Evolutionary conservation across 2,113 vertebrate genomes (phyloP).

Genomic region (Leucoraja erinaceus): DNA sequence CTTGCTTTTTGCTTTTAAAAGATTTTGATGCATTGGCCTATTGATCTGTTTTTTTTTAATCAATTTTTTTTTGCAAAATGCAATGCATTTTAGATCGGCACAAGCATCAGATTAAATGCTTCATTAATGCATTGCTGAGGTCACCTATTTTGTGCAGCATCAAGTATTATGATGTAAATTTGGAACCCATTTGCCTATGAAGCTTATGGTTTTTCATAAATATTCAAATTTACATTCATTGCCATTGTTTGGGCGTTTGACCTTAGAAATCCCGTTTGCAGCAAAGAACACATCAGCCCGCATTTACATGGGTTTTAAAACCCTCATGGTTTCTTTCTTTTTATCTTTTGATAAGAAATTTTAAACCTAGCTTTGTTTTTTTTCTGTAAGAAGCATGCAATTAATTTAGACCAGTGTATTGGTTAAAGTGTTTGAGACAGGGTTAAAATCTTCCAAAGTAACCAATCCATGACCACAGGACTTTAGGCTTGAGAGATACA

Average conservation of each 20-base stretch:
- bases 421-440: no score
- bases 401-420: no score
- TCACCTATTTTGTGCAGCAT: no score
- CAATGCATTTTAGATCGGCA: not conserved
- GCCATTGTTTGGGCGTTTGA: not conserved
- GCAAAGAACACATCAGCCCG: not conserved
- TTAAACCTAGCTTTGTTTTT: not conserved
- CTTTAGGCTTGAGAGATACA: no score
- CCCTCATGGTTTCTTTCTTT: not conserved
- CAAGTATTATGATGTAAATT: not conserved
- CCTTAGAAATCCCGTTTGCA: not conserved
- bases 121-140: slow-evolving; percentile 7
- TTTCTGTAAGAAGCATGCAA: not conserved
- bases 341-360: not conserved
- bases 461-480: no score
- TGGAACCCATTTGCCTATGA: no score
- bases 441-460: not conserved
- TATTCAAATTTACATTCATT: slow-evolving; percentile 14
- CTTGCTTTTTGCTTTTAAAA: not conserved
- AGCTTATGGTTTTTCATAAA: not conserved
- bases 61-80: not conserved
- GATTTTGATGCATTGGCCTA: not conserved
- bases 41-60: not conserved
- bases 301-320: not conserved
- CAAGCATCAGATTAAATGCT: not conserved